These are phyloP conservation scores for Gouania willdenowi DNA, from an alignment of 2,797 vertebrate species.

Conservation along the genomic window DNA sequence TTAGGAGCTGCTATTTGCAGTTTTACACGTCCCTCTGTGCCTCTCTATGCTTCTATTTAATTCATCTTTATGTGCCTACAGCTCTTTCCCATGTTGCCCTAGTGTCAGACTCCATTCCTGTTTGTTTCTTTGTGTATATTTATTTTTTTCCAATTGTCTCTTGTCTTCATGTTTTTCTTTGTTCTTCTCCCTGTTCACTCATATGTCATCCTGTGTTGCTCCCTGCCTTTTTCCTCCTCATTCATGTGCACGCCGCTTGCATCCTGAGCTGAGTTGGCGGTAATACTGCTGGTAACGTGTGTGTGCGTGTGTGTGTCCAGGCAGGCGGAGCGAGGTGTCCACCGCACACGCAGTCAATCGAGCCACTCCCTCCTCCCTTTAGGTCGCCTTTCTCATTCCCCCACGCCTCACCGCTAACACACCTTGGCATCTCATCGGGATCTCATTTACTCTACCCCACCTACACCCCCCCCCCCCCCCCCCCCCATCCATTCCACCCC, in stretches of 20 bases:
- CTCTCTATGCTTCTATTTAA: slow-evolving; percentile 3
- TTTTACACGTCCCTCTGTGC: slow-evolving; percentile 7
- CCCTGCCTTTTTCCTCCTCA: background rate
- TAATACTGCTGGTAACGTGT: slow-evolving; percentile 13
- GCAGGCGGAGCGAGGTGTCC: slow-evolving; percentile 24
- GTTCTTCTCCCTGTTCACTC: background rate
- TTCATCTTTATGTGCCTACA: background rate
- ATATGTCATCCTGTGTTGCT: background rate
- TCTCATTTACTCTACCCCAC: slow-evolving; percentile 67
- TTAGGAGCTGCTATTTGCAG: slow-evolving; percentile 5
- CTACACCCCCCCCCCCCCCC: slow-evolving; percentile 3
- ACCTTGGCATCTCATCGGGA: slow-evolving; percentile 79
- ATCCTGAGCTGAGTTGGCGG: slow-evolving; percentile 47
- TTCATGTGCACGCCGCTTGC: slow-evolving; percentile 13
- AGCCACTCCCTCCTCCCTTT: slow-evolving; percentile 43
- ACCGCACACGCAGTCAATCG: slow-evolving; percentile 34
- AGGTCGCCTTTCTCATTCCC: slow-evolving; percentile 57
- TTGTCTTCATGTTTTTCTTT: slow-evolving; percentile 12
- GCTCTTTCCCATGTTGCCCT: background rate
- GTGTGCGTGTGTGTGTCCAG: background rate
- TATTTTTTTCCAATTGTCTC: background rate
- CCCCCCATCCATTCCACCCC: background rate
- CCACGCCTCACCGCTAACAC: slow-evolving; percentile 67
- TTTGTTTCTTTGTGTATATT: background rate
- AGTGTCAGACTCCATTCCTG: background rate